These are phyloP conservation scores for Elephas maximus DNA, from an alignment of 2,113 vertebrate genomes.

Conservation along the genomic window DNA sequence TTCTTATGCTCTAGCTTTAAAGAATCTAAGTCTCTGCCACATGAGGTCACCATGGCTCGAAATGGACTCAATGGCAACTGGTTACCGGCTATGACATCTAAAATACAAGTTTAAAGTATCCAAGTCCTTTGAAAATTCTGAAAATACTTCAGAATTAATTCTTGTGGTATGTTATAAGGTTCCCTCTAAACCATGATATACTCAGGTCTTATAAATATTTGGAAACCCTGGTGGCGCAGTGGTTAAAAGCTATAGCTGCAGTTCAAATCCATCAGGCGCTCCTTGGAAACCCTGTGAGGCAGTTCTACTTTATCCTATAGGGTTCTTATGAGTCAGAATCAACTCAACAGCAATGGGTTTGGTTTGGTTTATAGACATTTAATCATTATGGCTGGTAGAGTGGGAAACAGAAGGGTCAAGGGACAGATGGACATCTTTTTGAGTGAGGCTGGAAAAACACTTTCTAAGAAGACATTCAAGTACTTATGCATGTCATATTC, in stretches of 20 bases:
- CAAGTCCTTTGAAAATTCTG: conserved; percentile 32
- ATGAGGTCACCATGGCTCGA: background rate
- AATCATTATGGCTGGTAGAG: background rate
- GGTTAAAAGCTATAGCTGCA: no score
- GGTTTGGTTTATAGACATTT: background rate
- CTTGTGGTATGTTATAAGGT: background rate
- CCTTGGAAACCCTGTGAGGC: no score
- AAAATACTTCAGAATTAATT: conserved; percentile 41
- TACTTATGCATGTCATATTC: background rate
- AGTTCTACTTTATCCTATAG: no score
- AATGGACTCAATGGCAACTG: background rate
- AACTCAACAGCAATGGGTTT: no score
- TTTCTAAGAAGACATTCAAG: background rate
- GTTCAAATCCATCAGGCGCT: no score
- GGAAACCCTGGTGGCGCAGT: no score
- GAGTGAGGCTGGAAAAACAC: background rate
- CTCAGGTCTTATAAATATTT: background rate
- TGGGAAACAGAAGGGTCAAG: background rate
- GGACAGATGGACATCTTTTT: conserved; percentile 23
- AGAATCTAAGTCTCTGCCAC: background rate
- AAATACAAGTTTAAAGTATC: background rate
- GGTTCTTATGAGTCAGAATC: no score
- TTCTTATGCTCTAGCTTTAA: background rate
- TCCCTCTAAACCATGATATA: background rate
- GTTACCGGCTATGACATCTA: background rate